A percentile compares a stretch with the other conserved stretches of the same genome.
Conservation (phyloP, 2,888 invertebrate genomes). For the Agriopis leucophaearia region DNA sequence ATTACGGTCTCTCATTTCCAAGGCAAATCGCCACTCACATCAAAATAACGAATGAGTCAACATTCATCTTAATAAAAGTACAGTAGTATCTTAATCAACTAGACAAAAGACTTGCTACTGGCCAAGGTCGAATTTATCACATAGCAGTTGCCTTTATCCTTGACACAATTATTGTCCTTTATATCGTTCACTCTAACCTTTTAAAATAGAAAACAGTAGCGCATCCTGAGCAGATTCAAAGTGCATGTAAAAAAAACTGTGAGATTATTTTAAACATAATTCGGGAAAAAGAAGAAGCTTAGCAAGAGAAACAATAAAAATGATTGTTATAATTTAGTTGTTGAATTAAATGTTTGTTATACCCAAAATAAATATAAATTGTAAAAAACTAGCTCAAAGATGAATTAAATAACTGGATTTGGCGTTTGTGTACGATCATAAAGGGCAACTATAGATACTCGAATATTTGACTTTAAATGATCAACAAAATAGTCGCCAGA, state of each 20-base stretch:
- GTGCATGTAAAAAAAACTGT: not conserved
- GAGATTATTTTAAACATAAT: not conserved
- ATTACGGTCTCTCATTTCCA: slow-evolving; percentile 3
- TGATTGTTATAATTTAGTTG: too few species aligned
- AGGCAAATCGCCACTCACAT: slow-evolving; percentile 26
- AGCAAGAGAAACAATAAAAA: too few species aligned
- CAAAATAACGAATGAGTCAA: slow-evolving; percentile 24
- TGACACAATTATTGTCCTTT: slow-evolving; percentile 62
- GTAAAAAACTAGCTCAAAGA: too few species aligned
- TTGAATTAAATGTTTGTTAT: too few species aligned
- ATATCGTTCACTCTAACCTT: slow-evolving; percentile 51
- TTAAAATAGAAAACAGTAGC: slow-evolving; percentile 28
- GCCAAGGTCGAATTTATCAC: slow-evolving; percentile 53
- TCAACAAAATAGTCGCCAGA: too few species aligned
- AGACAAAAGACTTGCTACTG: slow-evolving; percentile 46
- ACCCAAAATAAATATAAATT: too few species aligned
- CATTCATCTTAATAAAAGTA: slow-evolving; percentile 40
- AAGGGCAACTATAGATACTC: too few species aligned
- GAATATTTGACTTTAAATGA: too few species aligned
- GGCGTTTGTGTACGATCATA: too few species aligned
- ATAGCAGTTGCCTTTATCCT: slow-evolving; percentile 53
- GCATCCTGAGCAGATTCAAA: not conserved
- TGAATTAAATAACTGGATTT: too few species aligned
- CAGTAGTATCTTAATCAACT: slow-evolving; percentile 44
- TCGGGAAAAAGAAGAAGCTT: too few species aligned